Conservation (phyloP, 2,113 vertebrate genomes). For the Sterrhoptilus dennistouni region DNA sequence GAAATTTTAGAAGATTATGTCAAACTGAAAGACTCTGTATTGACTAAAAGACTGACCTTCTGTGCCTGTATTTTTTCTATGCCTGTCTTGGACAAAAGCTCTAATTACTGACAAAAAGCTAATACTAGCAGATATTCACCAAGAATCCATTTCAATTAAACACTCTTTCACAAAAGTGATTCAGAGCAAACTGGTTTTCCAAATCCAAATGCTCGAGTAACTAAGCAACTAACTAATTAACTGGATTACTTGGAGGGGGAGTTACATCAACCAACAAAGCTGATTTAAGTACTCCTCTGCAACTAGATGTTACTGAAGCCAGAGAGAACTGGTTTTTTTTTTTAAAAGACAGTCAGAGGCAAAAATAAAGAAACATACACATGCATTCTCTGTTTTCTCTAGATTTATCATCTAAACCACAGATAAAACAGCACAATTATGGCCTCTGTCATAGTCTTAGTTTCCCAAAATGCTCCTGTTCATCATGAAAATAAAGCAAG, state of each 20-base stretch:
- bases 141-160: not conserved
- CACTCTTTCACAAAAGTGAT: not conserved
- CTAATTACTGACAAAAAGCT: not conserved
- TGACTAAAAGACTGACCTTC: not conserved
- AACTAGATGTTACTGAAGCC: not conserved
- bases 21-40: not conserved
- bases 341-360: not conserved
- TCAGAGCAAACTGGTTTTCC: not conserved
- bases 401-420: not conserved
- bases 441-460: not conserved
- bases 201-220: not conserved
- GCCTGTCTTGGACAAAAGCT: not conserved
- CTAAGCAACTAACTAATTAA: conserved; percentile 44
- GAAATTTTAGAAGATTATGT: not conserved
- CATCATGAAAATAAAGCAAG: not conserved
- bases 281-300: not conserved
- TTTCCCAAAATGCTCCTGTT: not conserved
- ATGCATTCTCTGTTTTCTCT: not conserved
- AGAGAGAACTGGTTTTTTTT: not conserved
- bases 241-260: not conserved
- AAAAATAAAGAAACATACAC: not conserved
- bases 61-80: not conserved
- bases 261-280: not conserved
- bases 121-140: not conserved
- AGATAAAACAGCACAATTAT: not conserved